Evolutionary conservation across 2,797 vertebrate genomes (phyloP).

Genomic region (Nannoperca obscura): DNA sequence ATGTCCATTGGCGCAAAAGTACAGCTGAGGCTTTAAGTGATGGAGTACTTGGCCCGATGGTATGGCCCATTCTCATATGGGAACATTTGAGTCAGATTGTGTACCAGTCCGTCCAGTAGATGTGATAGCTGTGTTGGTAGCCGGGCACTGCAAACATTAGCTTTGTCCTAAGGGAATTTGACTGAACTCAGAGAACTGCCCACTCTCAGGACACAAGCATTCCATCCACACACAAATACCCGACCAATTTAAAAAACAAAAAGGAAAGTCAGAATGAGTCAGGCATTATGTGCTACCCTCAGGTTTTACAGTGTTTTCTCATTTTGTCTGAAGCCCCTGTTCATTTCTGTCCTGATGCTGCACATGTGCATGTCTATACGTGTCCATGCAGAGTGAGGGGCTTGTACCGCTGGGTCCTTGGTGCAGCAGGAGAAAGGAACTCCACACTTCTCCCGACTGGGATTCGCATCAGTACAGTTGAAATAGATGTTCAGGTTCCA

Average conservation of each 20-base stretch:
- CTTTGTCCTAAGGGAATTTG: not conserved
- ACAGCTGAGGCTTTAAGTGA: too few relatives aligned
- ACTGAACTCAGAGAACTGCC: not conserved
- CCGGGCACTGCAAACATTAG: too few relatives aligned
- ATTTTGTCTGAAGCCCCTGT: too few relatives aligned
- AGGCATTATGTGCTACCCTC: not conserved
- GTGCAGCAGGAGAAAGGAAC: conserved; percentile 98
- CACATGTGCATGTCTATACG: not conserved
- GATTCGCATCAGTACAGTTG: conserved; percentile 96
- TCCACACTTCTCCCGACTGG: conserved; percentile 95
- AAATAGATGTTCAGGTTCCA: conserved; percentile 99
- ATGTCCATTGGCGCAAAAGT: too few relatives aligned
- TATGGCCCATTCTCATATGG: too few relatives aligned
- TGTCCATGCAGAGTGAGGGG: not conserved
- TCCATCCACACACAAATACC: not conserved
- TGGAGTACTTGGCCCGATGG: too few relatives aligned
- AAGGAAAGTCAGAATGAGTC: not conserved
- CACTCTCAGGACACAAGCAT: not conserved
- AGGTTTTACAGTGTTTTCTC: not conserved
- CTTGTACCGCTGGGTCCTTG: conserved; percentile 94
- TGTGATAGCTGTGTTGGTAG: too few relatives aligned
- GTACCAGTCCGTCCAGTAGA: too few relatives aligned
- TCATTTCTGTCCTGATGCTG: not conserved
- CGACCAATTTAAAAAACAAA: not conserved
- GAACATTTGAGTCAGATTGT: too few relatives aligned